phyloP scores from a whole-genome alignment of 2,797 vertebrate species.

The Myotis planiceps region DNA sequence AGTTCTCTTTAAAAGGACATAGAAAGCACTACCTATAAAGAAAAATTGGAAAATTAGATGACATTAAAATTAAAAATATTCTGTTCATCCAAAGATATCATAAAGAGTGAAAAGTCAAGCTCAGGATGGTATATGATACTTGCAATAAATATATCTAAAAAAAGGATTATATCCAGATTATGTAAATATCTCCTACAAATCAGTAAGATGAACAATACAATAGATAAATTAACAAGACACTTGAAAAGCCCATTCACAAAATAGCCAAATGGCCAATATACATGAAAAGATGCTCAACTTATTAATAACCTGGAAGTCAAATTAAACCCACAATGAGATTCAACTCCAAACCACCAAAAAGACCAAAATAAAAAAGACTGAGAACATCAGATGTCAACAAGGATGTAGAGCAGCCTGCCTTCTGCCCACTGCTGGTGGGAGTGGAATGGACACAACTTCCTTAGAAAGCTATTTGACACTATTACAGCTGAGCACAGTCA shows the following conservation, averaged over 20 bases:
- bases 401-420: rapidly evolving
- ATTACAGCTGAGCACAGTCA: background rate
- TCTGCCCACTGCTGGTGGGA: background rate
- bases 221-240: background rate
- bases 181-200: background rate
- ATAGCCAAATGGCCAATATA: background rate
- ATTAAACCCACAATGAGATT: background rate
- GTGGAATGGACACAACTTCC: background rate
- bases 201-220: background rate
- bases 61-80: background rate
- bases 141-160: background rate
- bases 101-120: constrained; percentile 3
- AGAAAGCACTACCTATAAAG: background rate
- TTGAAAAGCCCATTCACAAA: background rate
- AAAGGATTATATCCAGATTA: background rate
- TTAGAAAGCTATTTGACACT: background rate
- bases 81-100: background rate
- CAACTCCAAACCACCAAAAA: background rate
- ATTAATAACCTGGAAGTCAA: background rate
- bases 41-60: background rate
- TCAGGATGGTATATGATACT: background rate
- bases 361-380: background rate
- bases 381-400: background rate
- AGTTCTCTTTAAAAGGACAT: background rate
- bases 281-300: background rate